Conservation (phyloP, 2,797 vertebrate genomes). For the Fundulus diaphanus region DNA sequence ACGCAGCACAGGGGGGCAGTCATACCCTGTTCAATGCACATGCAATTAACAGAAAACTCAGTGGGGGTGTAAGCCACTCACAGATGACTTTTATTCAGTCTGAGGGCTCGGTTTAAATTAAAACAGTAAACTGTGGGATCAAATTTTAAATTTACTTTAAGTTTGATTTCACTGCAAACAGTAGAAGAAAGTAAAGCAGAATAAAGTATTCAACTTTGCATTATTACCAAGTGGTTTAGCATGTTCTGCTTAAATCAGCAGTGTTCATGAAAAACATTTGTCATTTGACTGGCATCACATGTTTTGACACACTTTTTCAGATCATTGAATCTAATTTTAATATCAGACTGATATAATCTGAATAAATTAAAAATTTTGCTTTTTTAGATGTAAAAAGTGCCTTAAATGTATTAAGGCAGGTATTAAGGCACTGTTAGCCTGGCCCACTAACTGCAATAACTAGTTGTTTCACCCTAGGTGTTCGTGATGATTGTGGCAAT, state of each 20-base stretch:
- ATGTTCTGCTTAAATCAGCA: neutral
- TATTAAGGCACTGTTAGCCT: too few species aligned
- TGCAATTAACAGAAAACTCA: neutral
- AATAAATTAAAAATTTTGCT: neutral
- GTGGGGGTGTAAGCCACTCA: neutral
- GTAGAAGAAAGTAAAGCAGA: neutral
- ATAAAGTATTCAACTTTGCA: too few species aligned
- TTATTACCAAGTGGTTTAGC: neutral
- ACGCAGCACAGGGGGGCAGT: neutral
- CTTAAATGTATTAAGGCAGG: too few species aligned
- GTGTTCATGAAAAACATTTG: neutral
- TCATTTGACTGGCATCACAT: neutral
- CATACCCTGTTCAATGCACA: neutral
- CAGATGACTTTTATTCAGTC: neutral
- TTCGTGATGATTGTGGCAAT: neutral
- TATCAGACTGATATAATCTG: neutral
- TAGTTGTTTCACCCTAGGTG: neutral
- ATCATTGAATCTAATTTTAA: neutral
- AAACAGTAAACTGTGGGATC: neutral
- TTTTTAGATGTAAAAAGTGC: neutral
- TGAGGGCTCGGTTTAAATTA: neutral
- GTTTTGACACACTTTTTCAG: neutral
- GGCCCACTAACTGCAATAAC: neutral
- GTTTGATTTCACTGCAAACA: neutral
- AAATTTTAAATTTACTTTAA: neutral